These are phyloP conservation scores for Nilaparvata lugens DNA, from an alignment of 1,140 invertebrate genomes.

Conservation along the genomic window DNA sequence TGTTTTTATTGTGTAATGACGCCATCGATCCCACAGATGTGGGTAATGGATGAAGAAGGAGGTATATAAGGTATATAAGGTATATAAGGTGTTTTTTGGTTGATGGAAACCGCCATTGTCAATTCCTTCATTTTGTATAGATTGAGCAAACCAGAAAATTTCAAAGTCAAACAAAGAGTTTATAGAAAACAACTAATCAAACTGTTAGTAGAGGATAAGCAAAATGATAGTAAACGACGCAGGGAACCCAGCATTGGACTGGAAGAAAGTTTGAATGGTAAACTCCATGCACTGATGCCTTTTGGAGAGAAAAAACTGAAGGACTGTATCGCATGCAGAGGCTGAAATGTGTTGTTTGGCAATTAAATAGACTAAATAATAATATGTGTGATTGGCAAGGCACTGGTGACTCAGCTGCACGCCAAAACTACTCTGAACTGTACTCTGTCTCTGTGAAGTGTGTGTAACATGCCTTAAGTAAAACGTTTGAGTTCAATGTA, in stretches of 20 bases:
- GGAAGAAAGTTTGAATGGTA: neutral
- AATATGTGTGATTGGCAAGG: too few relatives aligned
- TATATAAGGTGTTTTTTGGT: conserved; percentile 1
- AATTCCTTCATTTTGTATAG: conserved; percentile 3
- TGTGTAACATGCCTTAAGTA: too few relatives aligned
- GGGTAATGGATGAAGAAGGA: too few relatives aligned
- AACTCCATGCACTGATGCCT: neutral
- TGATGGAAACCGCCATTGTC: neutral
- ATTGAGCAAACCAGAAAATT: neutral
- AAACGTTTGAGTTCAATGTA: too few relatives aligned
- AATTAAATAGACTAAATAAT: too few relatives aligned
- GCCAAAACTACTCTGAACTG: too few relatives aligned
- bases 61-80: too few relatives aligned
- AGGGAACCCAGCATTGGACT: neutral
- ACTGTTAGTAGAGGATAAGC: neutral
- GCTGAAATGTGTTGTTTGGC: too few relatives aligned
- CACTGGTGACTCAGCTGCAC: too few relatives aligned
- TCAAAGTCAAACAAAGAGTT: neutral
- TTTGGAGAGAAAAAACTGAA: neutral
- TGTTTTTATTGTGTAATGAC: too few relatives aligned
- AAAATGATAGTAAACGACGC: conserved; percentile 1
- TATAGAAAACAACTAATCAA: conserved; percentile 3
- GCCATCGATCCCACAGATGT: too few relatives aligned
- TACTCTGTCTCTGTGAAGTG: too few relatives aligned
- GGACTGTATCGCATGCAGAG: conserved; percentile 9